Percentiles rank a stretch among this genome's conserved stretches.
Conservation (phyloP, 2,113 vertebrate species). For the Myiozetetes cayanensis region DNA sequence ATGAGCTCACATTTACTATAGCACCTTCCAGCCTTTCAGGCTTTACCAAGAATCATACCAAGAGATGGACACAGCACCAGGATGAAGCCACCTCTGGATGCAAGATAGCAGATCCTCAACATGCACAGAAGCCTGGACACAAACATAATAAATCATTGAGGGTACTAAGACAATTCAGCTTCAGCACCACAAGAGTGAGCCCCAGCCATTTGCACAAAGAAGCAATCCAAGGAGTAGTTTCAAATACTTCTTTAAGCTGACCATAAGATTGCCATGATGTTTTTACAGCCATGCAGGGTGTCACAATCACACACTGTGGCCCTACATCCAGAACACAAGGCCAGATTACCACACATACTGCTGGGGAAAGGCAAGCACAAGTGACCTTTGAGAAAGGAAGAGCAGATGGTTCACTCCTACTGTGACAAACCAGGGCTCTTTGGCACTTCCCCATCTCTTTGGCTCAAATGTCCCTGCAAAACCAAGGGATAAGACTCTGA, state of each 20-base stretch:
- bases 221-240: neutral
- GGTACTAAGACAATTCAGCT: neutral
- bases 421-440: neutral
- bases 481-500: neutral
- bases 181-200: neutral
- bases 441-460: neutral
- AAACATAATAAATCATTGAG: neutral
- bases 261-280: neutral
- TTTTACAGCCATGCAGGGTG: neutral
- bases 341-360: neutral
- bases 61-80: neutral
- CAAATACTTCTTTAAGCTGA: neutral
- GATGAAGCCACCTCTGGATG: neutral
- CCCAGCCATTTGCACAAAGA: neutral
- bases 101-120: neutral
- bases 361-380: neutral
- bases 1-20: slow-evolving; percentile 12
- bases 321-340: neutral
- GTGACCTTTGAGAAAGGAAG: neutral
- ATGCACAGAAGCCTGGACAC: neutral
- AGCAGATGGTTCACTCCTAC: neutral
- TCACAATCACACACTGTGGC: neutral
- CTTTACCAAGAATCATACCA: neutral
- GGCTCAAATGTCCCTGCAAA: neutral
- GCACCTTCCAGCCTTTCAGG: slow-evolving; percentile 12